Percentiles rank a stretch among this genome's conserved stretches.
Conservation (phyloP, 2,888 invertebrate species). For the Cyaniris semiargus region DNA sequence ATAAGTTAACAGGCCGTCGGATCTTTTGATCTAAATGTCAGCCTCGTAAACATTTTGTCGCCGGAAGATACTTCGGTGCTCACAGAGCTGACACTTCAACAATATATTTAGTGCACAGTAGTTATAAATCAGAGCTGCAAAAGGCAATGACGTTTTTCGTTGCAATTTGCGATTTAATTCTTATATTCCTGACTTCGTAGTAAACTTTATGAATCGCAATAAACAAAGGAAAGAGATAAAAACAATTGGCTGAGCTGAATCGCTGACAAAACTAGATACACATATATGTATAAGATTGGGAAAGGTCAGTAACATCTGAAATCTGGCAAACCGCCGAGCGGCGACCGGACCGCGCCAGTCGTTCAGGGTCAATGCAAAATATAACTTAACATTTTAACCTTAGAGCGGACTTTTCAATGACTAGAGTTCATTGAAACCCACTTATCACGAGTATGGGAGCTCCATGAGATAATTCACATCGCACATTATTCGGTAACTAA, state of each 20-base stretch:
- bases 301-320: slow-evolving; percentile 49
- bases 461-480: slow-evolving; percentile 35
- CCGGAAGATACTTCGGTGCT: slow-evolving; percentile 14
- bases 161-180: background rate
- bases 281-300: slow-evolving; percentile 47
- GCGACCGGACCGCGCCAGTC: slow-evolving; percentile 38
- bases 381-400: slow-evolving; percentile 40
- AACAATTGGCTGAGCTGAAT: slow-evolving; percentile 34
- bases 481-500: slow-evolving; percentile 38
- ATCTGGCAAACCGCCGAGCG: slow-evolving; percentile 45
- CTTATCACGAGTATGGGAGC: slow-evolving; percentile 31
- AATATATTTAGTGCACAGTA: slow-evolving; percentile 7
- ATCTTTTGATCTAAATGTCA: slow-evolving; percentile 28
- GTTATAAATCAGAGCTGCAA: background rate
- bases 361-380: slow-evolving; percentile 39
- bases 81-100: background rate
- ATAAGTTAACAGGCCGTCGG: slow-evolving; percentile 18
- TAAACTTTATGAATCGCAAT: background rate
- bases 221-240: slow-evolving; percentile 11
- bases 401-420: slow-evolving; percentile 42
- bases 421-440: slow-evolving; percentile 34
- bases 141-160: background rate
- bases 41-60: slow-evolving; percentile 29
- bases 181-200: background rate
- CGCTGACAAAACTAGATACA: slow-evolving; percentile 39